Evolutionary conservation across 2,113 vertebrate genomes (phyloP).

Genomic region (Donacobius atricapilla): DNA sequence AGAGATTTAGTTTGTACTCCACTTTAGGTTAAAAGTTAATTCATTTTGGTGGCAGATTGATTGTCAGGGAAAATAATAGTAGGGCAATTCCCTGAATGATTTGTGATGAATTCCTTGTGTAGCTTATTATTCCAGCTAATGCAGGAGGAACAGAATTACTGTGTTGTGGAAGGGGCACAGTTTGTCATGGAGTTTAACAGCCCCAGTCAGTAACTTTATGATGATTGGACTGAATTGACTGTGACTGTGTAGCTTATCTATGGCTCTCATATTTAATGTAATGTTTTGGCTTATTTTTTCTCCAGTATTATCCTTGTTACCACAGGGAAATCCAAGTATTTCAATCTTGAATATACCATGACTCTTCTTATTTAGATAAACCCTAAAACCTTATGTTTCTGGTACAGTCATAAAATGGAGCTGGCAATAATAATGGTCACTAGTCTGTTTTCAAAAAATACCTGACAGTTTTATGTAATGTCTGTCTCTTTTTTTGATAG

Average conservation of each 20-base stretch:
- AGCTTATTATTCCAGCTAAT: constrained; percentile 4
- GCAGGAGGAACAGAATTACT: not conserved
- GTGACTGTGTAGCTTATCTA: not conserved
- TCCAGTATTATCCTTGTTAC: not conserved
- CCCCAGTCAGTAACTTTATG: not conserved
- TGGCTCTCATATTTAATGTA: not conserved
- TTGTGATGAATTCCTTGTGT: constrained; percentile 17
- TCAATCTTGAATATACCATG: not conserved
- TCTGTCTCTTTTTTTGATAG: constrained; percentile 62
- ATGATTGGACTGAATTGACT: not conserved
- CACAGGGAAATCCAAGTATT: not conserved
- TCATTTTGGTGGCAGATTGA: constrained; percentile 61
- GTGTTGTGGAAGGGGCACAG: not conserved
- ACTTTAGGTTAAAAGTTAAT: constrained; percentile 61
- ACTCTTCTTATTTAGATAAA: not conserved
- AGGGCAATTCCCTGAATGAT: constrained; percentile 54
- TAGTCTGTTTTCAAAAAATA: not conserved
- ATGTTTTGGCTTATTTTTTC: not conserved
- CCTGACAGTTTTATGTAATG: not conserved
- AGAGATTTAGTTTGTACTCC: constrained; percentile 21
- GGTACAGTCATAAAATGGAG: not conserved
- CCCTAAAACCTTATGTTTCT: not conserved
- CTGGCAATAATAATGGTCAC: not conserved
- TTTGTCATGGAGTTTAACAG: not conserved
- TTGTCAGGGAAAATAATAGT: constrained; percentile 58